Conservation (phyloP, 2,888 invertebrate species). For the Melipona bicolor region DNA sequence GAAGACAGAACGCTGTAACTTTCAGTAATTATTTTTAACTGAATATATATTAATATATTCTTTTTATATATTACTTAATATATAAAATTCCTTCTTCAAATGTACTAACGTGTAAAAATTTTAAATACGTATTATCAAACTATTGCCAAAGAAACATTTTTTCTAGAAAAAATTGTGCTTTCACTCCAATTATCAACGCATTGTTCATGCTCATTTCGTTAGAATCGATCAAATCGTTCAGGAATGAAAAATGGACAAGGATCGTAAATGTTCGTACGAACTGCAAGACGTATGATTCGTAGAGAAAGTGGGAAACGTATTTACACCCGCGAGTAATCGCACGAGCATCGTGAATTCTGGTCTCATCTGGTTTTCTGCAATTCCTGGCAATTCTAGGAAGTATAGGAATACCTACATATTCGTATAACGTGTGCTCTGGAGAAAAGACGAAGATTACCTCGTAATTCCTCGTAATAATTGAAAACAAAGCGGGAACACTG, state of each 20-base stretch:
- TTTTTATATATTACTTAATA: too few relatives aligned
- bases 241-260: slow-evolving; percentile 48
- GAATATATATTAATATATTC: too few relatives aligned
- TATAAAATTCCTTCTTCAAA: too few relatives aligned
- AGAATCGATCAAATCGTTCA: slow-evolving; percentile 38
- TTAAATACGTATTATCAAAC: not conserved
- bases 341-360: slow-evolving; percentile 37
- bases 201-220: not conserved
- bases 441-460: not conserved
- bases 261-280: slow-evolving; percentile 40
- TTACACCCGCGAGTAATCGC: slow-evolving; percentile 60
- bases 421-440: not conserved
- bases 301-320: slow-evolving; percentile 74
- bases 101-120: not conserved
- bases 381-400: slow-evolving; percentile 6
- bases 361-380: slow-evolving; percentile 10
- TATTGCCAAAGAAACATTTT: not conserved
- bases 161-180: slow-evolving; percentile 32
- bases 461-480: not conserved
- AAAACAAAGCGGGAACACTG: not conserved
- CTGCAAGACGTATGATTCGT: slow-evolving; percentile 36
- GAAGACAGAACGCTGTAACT: too few relatives aligned
- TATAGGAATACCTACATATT: not conserved
- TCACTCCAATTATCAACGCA: slow-evolving; percentile 44
- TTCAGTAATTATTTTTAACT: too few relatives aligned